Base-by-base conservation (phyloP, 1,140 invertebrate species). In the Drosophila baimaii region DNA sequence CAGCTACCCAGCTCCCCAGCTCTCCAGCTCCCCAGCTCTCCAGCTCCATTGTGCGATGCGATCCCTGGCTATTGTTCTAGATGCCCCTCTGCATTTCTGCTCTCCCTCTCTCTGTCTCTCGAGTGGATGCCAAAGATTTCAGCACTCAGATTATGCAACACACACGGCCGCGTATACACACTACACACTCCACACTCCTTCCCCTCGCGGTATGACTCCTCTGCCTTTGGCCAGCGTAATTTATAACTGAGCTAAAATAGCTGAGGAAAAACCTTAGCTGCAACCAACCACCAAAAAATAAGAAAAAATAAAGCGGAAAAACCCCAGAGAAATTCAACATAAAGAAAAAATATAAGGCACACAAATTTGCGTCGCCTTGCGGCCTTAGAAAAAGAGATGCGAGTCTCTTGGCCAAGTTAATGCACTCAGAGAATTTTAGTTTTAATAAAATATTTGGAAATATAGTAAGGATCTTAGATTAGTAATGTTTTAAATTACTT, bases 201-300 rank as follows among this genome's bases (percentile, higher is more conserved):
- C 31, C 31, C 21, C 43, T 23, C 25, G 19, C 6, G 51, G 27
- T 21, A 23, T 33, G 29, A 35, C 51, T 62, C 29, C 68, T 35
- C 55, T 73, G 83, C 82, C 79, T 56, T 62, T 80, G 83, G 79
- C 64, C 66, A 61, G 39, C 29, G 84, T 89, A 89, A 89, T 89
- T 89, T 89, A 89, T 89, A 89, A 89, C 84, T 79, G 65, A 89
- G 81, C 80, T 78, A 88, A 88, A 88, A 89, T 80, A 69, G 80
- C 84, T 63, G 65, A 74, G 68, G 75, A 84, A 84, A 83, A 83
- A 76, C 49, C 75, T 78, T 66, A 25, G 59, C 75, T 62, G 69
- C 79, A 47, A 54, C 57, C 79, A 47, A 54, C 57, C 44, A 25
- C 44, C n/a, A 49, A 63, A 68, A 84, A 69, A 74, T 61, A 19